These are phyloP conservation scores for Macrotis lagotis DNA, from an alignment of 2,113 vertebrate species.

Conservation along the genomic window DNA sequence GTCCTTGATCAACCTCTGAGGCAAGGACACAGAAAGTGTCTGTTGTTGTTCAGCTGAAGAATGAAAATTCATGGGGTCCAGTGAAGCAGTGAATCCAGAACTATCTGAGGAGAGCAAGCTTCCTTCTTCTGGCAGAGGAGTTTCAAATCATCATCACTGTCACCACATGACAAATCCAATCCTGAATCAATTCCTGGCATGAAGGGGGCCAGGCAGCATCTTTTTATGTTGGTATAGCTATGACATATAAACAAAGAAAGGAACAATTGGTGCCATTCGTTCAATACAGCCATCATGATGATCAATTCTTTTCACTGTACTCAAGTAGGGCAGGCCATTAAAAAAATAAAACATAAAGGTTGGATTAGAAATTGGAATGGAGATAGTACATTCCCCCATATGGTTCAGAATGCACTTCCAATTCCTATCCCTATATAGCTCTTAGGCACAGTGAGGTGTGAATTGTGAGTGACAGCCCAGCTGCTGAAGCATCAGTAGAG, in stretches of 20 bases:
- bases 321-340: not conserved
- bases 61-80: not conserved
- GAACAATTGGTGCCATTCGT: not conserved
- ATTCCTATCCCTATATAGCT: not conserved
- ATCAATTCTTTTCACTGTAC: not conserved
- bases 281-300: not conserved
- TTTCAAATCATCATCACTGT: fast-evolving
- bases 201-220: not conserved
- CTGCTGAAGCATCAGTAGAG: not conserved
- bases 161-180: not conserved
- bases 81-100: not conserved
- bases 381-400: not conserved
- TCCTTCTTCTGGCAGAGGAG: not conserved
- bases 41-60: not conserved
- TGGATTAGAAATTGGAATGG: not conserved
- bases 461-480: not conserved
- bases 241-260: not conserved
- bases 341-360: not conserved
- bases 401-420: not conserved
- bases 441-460: not conserved
- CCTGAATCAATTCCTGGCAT: not conserved
- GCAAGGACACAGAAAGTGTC: not conserved
- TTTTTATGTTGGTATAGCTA: not conserved
- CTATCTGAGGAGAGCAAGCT: not conserved
- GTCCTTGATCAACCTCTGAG: not conserved